Evolutionary conservation across 2,113 vertebrate genomes (phyloP).

Genomic region (Ochotona princeps): DNA sequence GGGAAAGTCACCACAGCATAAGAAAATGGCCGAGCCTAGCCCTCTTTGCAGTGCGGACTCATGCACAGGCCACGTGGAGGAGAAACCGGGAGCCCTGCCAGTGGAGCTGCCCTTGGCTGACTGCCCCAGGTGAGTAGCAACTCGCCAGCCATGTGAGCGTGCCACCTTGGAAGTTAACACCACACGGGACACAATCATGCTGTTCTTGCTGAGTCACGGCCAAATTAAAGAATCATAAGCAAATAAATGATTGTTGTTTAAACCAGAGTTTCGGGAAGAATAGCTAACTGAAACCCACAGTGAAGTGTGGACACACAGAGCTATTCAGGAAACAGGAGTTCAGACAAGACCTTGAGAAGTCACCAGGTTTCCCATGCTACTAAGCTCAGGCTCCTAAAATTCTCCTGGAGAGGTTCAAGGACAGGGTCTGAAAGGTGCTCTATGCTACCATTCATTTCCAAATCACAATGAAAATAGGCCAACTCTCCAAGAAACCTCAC

Average conservation of each 20-base stretch:
- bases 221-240: background rate
- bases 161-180: background rate
- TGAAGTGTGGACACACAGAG: background rate
- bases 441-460: background rate
- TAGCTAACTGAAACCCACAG: background rate
- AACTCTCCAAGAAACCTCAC: background rate
- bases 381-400: background rate
- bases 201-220: background rate
- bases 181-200: background rate
- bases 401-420: background rate
- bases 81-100: background rate
- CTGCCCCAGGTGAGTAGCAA: background rate
- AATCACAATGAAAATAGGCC: background rate
- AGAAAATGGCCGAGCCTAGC: background rate
- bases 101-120: background rate
- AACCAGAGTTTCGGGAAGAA: background rate
- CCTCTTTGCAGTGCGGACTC: background rate
- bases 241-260: background rate
- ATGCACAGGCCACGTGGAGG: background rate
- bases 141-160: background rate
- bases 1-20: background rate
- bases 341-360: background rate
- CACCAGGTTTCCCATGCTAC: background rate
- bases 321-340: background rate
- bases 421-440: background rate